Percentiles rank a stretch among this genome's conserved stretches.
Evolutionary conservation across 53 echinoderm and acorn worm genomes (phyloP).

Genomic region (Holothuria scabra): DNA sequence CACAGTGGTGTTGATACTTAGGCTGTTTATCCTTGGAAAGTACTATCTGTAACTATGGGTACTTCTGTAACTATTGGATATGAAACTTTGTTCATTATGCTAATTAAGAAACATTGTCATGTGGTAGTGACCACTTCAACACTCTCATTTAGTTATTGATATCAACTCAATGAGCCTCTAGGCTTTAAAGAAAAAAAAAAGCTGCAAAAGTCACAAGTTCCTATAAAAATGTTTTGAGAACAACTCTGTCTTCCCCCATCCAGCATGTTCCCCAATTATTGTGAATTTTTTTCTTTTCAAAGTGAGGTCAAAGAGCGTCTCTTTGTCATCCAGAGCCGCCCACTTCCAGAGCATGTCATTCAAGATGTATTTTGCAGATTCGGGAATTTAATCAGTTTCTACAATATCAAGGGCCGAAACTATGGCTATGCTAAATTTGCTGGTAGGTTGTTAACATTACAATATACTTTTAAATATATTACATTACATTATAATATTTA

Average conservation of each 20-base stretch:
- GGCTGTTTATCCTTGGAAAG: too few relatives aligned
- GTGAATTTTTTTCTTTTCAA: slow-evolving; percentile 6
- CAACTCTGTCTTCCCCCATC: background rate
- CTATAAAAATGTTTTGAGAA: background rate
- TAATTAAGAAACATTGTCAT: too few relatives aligned
- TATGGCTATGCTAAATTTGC: slow-evolving; percentile 97
- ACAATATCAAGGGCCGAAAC: slow-evolving; percentile 88
- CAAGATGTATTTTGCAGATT: slow-evolving; percentile 89
- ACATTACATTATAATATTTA: too few relatives aligned
- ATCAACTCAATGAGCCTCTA: too few relatives aligned
- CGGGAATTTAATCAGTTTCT: slow-evolving; percentile 89
- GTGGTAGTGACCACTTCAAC: too few relatives aligned
- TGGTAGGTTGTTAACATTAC: slow-evolving; percentile 51
- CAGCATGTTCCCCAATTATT: too few relatives aligned
- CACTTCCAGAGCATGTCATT: slow-evolving; percentile 72
- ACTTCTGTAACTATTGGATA: too few relatives aligned
- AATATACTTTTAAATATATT: too few relatives aligned
- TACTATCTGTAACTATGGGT: too few relatives aligned
- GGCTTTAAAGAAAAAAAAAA: background rate
- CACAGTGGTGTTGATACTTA: too few relatives aligned
- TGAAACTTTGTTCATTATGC: too few relatives aligned
- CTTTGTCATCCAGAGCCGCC: slow-evolving; percentile 87
- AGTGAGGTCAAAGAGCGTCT: slow-evolving; percentile 88
- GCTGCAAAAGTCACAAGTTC: background rate
- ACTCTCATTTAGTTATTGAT: too few relatives aligned